Evolutionary conservation across 2,113 vertebrate species (phyloP).

Genomic region (Butorides virescens): DNA sequence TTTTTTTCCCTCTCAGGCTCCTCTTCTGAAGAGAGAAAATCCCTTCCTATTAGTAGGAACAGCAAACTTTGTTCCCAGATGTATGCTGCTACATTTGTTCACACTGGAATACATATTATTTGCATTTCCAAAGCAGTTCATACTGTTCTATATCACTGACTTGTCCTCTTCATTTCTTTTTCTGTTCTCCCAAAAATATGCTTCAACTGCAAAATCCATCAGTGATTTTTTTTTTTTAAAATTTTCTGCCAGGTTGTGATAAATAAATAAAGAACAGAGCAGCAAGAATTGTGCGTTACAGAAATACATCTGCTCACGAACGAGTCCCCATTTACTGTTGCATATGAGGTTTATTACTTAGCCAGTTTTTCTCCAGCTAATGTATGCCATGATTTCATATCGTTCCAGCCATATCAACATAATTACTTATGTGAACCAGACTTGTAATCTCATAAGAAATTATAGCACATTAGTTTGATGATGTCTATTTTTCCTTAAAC

Average conservation of each 20-base stretch:
- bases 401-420: not conserved
- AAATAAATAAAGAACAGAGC: slow-evolving; percentile 25
- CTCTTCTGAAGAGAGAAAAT: not conserved
- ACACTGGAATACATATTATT: not conserved
- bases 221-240: not conserved
- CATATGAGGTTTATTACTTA: slow-evolving; percentile 9
- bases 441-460: slow-evolving; percentile 37
- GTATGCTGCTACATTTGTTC: not conserved
- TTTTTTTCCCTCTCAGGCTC: not conserved
- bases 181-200: not conserved
- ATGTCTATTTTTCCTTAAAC: slow-evolving; percentile 42
- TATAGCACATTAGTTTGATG: slow-evolving; percentile 24
- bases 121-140: slow-evolving; percentile 42
- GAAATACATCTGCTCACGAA: slow-evolving; percentile 21
- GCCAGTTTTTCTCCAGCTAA: slow-evolving; percentile 12
- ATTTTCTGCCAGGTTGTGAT: slow-evolving; percentile 18
- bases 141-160: not conserved
- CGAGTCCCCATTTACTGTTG: slow-evolving; percentile 6
- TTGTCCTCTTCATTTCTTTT: slow-evolving; percentile 2
- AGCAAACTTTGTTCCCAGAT: slow-evolving; percentile 10
- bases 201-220: slow-evolving; percentile 22
- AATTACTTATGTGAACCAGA: slow-evolving; percentile 32
- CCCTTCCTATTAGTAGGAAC: not conserved
- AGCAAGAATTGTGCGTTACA: not conserved
- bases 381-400: slow-evolving; percentile 17